Percentiles rank a stretch among this genome's conserved stretches.
phyloP scores from a whole-genome alignment of 2,797 vertebrate species.

The Molossus alvarezi region DNA sequence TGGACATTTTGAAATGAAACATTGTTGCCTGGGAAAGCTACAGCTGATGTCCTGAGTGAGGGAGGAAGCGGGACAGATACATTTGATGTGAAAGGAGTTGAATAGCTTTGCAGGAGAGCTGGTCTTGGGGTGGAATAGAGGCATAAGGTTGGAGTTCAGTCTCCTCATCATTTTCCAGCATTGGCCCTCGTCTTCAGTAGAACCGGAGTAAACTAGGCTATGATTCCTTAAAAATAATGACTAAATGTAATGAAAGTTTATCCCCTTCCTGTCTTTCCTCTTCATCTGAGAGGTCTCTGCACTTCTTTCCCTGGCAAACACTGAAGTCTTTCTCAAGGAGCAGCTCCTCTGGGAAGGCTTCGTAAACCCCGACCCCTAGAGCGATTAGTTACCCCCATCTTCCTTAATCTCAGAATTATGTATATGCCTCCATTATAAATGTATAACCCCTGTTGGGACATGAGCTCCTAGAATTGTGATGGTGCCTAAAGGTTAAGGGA shows the following conservation, averaged over 20 bases:
- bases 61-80: neutral
- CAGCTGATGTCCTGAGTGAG: neutral
- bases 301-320: neutral
- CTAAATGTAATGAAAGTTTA: neutral
- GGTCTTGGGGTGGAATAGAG: neutral
- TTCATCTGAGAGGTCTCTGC: neutral
- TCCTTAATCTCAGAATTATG: neutral
- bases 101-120: neutral
- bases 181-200: neutral
- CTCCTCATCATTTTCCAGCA: neutral
- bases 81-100: neutral
- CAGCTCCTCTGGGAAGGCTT: neutral
- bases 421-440: neutral
- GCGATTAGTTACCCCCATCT: neutral
- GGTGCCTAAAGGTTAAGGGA: neutral
- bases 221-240: conserved; percentile 25
- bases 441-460: neutral
- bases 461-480: neutral
- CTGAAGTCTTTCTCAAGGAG: neutral
- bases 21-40: neutral
- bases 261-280: neutral
- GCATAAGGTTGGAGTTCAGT: neutral
- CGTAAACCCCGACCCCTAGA: neutral
- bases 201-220: neutral
- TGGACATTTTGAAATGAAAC: conserved; percentile 54